These are phyloP conservation scores for Deilephila elpenor DNA, from an alignment of 2,888 invertebrate genomes.

Conservation along the genomic window DNA sequence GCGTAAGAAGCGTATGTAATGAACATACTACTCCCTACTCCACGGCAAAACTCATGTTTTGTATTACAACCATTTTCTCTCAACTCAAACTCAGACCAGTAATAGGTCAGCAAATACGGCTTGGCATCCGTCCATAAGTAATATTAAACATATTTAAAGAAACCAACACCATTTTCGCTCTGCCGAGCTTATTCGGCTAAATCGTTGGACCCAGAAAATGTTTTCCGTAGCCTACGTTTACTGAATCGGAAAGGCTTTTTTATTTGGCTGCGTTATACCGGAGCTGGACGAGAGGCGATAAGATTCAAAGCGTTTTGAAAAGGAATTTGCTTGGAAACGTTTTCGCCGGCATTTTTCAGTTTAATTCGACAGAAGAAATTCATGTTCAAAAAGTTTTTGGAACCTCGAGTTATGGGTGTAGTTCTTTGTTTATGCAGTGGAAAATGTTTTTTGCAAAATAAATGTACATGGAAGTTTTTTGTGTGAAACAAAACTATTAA, in stretches of 20 bases:
- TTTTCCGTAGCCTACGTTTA: conserved; percentile 27
- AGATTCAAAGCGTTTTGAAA: conserved; percentile 33
- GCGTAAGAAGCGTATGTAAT: too few relatives aligned
- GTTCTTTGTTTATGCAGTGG: background rate
- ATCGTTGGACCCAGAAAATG: conserved; percentile 26
- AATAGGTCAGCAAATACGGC: too few relatives aligned
- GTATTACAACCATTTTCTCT: too few relatives aligned
- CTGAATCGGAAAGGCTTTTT: conserved; percentile 30
- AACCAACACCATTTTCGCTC: conserved; percentile 8
- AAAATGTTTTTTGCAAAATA: background rate
- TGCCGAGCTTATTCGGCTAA: conserved; percentile 12
- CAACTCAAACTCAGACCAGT: too few relatives aligned
- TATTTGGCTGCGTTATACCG: conserved; percentile 26
- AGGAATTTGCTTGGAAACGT: conserved; percentile 25
- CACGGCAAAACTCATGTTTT: too few relatives aligned
- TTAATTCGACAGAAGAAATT: conserved; percentile 11
- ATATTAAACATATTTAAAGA: background rate
- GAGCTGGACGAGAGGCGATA: conserved; percentile 31
- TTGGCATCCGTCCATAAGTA: background rate
- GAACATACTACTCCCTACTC: too few relatives aligned
- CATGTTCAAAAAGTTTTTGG: background rate
- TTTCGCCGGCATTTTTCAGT: conserved; percentile 22
- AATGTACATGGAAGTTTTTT: too few relatives aligned
- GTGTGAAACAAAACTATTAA: too few relatives aligned
- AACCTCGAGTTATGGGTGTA: background rate